Evolutionary conservation across 2,113 vertebrate genomes (phyloP).

Genomic region (Lynx canadensis): DNA sequence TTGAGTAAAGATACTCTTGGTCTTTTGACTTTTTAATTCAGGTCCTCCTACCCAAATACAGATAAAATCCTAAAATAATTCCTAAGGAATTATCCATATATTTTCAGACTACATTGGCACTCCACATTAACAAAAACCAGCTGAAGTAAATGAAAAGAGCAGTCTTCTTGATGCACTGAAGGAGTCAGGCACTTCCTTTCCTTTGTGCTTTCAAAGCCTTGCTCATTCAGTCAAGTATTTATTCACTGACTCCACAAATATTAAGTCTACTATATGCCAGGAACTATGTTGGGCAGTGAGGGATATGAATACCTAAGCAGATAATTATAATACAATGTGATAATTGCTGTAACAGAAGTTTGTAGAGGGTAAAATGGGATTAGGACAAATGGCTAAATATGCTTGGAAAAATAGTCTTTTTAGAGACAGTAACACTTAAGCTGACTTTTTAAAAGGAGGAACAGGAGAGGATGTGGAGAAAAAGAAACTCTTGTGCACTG

Average conservation of each 20-base stretch:
- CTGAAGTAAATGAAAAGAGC: neutral
- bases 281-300: neutral
- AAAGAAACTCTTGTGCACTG: neutral
- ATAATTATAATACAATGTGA: neutral
- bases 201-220: neutral
- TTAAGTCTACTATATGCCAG: neutral
- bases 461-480: neutral
- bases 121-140: slow-evolving; percentile 32
- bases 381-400: neutral
- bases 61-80: slow-evolving; percentile 37
- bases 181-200: neutral
- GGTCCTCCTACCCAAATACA: neutral
- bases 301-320: neutral
- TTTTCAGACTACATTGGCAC: neutral
- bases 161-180: neutral
- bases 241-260: neutral
- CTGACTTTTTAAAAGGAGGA: slow-evolving; percentile 27
- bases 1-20: slow-evolving; percentile 3
- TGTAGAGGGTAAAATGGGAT: neutral
- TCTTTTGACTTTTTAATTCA: slow-evolving; percentile 41
- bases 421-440: neutral
- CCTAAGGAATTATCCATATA: neutral
- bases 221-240: neutral
- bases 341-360: neutral
- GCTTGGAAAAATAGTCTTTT: slow-evolving; percentile 16